phyloP scores from a whole-genome alignment of 2,113 vertebrate genomes.

The Rostratula benghalensis region DNA sequence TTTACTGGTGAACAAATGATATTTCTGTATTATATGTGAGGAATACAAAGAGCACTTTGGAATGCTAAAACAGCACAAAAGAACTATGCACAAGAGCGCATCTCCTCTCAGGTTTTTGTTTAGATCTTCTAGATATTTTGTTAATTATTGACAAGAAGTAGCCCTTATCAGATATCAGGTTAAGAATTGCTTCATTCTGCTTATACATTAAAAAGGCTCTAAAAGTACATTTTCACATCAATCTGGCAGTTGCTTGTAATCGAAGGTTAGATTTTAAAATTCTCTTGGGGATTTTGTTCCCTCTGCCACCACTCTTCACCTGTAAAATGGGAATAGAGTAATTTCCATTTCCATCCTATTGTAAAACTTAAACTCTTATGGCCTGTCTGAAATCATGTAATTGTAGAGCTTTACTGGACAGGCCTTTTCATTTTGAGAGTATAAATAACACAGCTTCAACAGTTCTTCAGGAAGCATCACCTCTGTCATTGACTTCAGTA shows the following conservation, averaged over 20 bases:
- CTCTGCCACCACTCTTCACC: background rate
- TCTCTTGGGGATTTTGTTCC: background rate
- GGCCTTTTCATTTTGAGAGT: background rate
- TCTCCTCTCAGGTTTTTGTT: background rate
- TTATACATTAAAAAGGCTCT: background rate
- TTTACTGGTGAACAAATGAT: background rate
- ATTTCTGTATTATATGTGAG: fast-evolving
- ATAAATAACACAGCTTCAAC: background rate
- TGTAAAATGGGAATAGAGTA: background rate
- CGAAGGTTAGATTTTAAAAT: background rate
- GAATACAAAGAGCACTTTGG: background rate
- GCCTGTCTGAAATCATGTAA: background rate
- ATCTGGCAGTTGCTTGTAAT: background rate
- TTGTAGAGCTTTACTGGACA: background rate
- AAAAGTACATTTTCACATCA: background rate
- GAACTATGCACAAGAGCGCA: background rate
- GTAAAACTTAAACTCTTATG: too few species aligned
- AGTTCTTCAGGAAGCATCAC: background rate
- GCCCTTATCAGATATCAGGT: background rate
- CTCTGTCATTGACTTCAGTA: background rate
- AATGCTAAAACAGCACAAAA: background rate
- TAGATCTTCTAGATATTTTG: background rate
- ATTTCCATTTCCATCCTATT: background rate
- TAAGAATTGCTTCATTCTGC: background rate
- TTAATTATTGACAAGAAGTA: background rate